A percentile compares a stretch with the other conserved stretches of the same genome.
These are phyloP conservation scores for Ctenoplectra terminalis DNA, from an alignment of 1,140 invertebrate genomes.

Conservation along the genomic window DNA sequence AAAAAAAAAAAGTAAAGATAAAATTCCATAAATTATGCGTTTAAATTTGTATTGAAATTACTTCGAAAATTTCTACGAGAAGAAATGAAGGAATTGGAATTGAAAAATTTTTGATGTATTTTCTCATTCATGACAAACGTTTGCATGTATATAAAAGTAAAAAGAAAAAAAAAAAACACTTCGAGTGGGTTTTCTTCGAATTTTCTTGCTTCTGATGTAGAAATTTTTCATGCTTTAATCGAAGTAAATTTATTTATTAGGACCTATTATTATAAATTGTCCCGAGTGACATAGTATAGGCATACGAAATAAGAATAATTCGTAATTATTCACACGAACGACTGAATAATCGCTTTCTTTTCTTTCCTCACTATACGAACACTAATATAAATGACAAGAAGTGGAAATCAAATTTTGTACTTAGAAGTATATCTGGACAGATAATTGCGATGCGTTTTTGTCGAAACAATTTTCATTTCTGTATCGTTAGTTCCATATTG, in stretches of 20 bases:
- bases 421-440: slow-evolving; percentile 70
- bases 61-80: slow-evolving; percentile 39
- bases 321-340: slow-evolving; percentile 40
- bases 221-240: slow-evolving; percentile 46
- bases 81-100: slow-evolving; percentile 17
- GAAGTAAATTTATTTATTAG: slow-evolving; percentile 41
- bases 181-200: slow-evolving; percentile 32
- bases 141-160: slow-evolving; percentile 16
- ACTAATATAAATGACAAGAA: slow-evolving; percentile 6
- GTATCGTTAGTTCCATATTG: too few species aligned
- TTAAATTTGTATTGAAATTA: slow-evolving; percentile 4
- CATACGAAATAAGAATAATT: slow-evolving; percentile 34
- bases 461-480: too few species aligned
- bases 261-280: slow-evolving; percentile 41
- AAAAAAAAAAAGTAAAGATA: not conserved
- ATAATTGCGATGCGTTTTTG: slow-evolving; percentile 63
- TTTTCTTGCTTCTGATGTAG: slow-evolving; percentile 43
- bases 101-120: slow-evolving; percentile 36
- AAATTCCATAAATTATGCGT: slow-evolving; percentile 17
- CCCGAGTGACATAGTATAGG: slow-evolving; percentile 34
- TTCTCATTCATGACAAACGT: slow-evolving; percentile 37
- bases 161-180: slow-evolving; percentile 13
- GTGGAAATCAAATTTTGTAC: slow-evolving; percentile 41
- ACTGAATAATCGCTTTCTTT: slow-evolving; percentile 47
- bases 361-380: not conserved